Evolutionary conservation across 1,140 invertebrate species (phyloP).

Genomic region (Drosophila carrolli): DNA sequence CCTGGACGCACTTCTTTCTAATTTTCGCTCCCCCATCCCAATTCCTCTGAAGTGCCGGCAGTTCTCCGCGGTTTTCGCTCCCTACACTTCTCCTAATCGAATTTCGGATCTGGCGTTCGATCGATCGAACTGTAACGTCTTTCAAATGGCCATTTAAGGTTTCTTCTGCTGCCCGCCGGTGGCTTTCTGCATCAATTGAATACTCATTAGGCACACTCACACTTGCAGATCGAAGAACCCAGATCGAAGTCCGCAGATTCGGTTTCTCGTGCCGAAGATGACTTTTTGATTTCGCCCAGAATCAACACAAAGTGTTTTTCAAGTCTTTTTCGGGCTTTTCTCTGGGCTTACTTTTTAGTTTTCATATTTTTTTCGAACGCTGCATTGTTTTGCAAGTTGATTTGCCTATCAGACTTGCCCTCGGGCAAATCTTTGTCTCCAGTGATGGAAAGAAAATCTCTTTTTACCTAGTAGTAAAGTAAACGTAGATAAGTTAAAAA

Average conservation of each 20-base stretch:
- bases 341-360: slow-evolving; percentile 14
- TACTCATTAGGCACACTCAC: slow-evolving; percentile 80
- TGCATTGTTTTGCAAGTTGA: slow-evolving; percentile 57
- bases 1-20: slow-evolving; percentile 78
- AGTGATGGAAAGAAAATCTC: not conserved
- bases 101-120: slow-evolving; percentile 53
- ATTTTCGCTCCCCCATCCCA: slow-evolving; percentile 40
- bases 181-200: slow-evolving; percentile 77
- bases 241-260: slow-evolving; percentile 34
- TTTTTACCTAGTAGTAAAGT: not conserved
- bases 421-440: slow-evolving; percentile 4
- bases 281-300: slow-evolving; percentile 75
- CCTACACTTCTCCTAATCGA: slow-evolving; percentile 66
- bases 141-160: slow-evolving; percentile 63
- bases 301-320: slow-evolving; percentile 68
- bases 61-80: slow-evolving; percentile 39
- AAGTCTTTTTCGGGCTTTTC: slow-evolving; percentile 32
- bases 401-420: slow-evolving; percentile 41
- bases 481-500: too few relatives aligned
- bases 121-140: slow-evolving; percentile 71
- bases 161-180: slow-evolving; percentile 14
- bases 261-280: slow-evolving; percentile 63
- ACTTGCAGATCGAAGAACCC: slow-evolving; percentile 32
- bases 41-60: slow-evolving; percentile 46
- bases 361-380: slow-evolving; percentile 7